Conservation (phyloP, 2,888 invertebrate genomes). For the Drepanosiphum platanoidis region DNA sequence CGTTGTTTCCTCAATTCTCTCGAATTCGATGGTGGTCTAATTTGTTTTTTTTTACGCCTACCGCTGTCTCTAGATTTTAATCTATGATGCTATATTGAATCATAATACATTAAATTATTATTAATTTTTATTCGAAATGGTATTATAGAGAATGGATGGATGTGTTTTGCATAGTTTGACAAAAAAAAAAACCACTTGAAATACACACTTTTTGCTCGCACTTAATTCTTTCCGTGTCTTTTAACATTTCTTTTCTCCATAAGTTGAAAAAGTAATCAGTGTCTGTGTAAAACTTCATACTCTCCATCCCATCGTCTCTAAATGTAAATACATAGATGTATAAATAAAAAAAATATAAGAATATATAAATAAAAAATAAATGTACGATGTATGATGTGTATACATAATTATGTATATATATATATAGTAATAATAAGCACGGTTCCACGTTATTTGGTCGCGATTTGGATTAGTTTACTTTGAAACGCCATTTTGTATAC, state of each 20-base stretch:
- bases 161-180: no score
- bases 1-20: slow-evolving; percentile 85
- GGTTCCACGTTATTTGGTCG: no score
- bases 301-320: background rate
- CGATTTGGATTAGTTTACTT: no score
- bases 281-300: background rate
- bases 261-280: background rate
- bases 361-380: no score
- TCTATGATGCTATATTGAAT: slow-evolving; percentile 75
- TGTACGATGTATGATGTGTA: background rate
- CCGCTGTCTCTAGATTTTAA: slow-evolving; percentile 73
- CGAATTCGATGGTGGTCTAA: slow-evolving; percentile 87
- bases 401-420: no score
- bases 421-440: no score
- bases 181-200: background rate
- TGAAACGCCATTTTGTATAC: no score
- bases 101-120: no score
- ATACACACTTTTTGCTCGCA: background rate
- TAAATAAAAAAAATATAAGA: no score
- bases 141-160: no score
- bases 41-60: slow-evolving; percentile 79
- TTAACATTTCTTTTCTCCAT: background rate
- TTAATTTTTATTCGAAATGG: no score
- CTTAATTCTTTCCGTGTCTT: background rate
- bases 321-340: no score